Base-by-base conservation (phyloP, 2,888 invertebrate species). In the Bellardia pandia region DNA sequence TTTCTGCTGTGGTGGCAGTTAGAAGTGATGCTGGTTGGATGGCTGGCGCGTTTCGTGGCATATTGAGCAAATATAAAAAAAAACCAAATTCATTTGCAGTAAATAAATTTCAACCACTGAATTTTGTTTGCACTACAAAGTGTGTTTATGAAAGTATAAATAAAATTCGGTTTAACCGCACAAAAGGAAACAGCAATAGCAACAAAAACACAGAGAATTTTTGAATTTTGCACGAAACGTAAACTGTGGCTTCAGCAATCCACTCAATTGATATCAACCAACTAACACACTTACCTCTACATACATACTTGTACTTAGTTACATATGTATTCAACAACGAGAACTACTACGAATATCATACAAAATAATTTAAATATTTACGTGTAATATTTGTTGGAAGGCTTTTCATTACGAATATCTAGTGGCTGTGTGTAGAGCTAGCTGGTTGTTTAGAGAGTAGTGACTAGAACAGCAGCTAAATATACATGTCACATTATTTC, bases 21-120 rank as follows among this genome's bases (percentile, higher is more conserved):
- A 13, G 5, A 33, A 11, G 11, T 30, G 30, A 58, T 58, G 58
- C 30, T 58, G 30, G 66, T n/a, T 75, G 48, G 16, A 2, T 58
- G 30, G 66, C 30, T 75, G 48, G 16, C 4, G 60, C 69, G 1
- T 51, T 16, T 58, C 66, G 58, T 60, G 48, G 33, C 74, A 75
- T 75, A 66, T 80, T 72, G 62, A 33, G 16, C 33, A 64, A 23
- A 23, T 23, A 23, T 23, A 23, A 62, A 56, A 14, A 16, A 37
- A 75, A 77, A 45, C 33, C 0, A 33, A 33, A 37, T 42, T 68
- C 30, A 75, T 64, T 83, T 64, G 77, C 77, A 83, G 77, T 83
- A 83, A 83, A 77, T 83, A 83, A 77, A 77, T 83, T 83, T 76
- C 42, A 23, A 69, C 82, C 82, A 76, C 76, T 69, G 51, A 83